Base-by-base conservation (phyloP, 2,113 vertebrate species). In the Choloepus hoffmanni region DNA sequence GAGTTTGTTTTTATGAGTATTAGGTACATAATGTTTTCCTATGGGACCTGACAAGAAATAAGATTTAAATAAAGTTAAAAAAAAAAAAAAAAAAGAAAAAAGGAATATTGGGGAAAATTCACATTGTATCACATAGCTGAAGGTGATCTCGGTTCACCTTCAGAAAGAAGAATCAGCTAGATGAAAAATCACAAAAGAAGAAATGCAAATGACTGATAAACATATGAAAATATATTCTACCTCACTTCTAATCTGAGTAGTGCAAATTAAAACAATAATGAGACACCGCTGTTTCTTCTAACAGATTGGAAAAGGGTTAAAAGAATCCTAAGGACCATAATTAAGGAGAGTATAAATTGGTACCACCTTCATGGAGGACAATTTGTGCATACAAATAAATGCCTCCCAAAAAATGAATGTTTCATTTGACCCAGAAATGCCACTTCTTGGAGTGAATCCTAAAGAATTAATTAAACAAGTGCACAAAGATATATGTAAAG, bases 351-450 rank as follows among this genome's bases (percentile, higher is more conserved):
- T 26, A 1, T 45, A 43, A 92, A 58, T 30, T 45, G 76, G 4
- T 70, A 26, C 62, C 24, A 55, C 24, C 40, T 85, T 88, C 30
- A 48, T 23, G 23, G 53, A 53, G 3, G 19, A 1, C 2, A 53
- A 73, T 78, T 90, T 77, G 50, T 12, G 3, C 58, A 76, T 55
- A 30, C 5, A 45, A 87, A 87, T 72, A 85, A 81, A 85, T 28
- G 3, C 7, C 28, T 79, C 6, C 0, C 36, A 36, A 2, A 85
- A 93, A 88, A 81, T 65, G 1, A 48, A 36, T 50, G 65, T 76
- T 81, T 93, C 40, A 77, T 65, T 72, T 90, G 58, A 43, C 21
- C 58, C 60, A 72, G 58, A 79, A 87, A 76, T 85, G 85, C 28
- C 30, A 48, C 72, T 67, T 95, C 68, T 67, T 15, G n/a, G 60